Conservation (phyloP, 2,113 vertebrate genomes). For the Amblyornis subalaris region DNA sequence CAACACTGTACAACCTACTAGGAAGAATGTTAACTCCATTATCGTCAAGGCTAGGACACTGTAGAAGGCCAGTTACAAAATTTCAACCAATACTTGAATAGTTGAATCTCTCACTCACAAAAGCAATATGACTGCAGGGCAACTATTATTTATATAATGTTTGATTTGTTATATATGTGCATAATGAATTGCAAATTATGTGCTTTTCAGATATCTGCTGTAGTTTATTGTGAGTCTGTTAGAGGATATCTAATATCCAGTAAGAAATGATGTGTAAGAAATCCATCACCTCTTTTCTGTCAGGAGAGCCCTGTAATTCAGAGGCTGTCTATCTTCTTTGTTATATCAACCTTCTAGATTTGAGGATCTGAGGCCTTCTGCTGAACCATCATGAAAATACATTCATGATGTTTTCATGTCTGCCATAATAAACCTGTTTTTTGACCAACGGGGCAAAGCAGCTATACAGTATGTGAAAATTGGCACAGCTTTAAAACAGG, state of each 20-base stretch:
- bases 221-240: constrained; percentile 9
- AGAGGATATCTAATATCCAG: not conserved
- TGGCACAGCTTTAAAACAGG: not conserved
- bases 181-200: constrained; percentile 21
- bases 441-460: not conserved
- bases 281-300: not conserved
- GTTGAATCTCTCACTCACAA: not conserved
- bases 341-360: not conserved
- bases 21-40: not conserved
- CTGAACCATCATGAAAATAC: not conserved
- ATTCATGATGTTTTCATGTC: not conserved
- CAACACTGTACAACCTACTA: not conserved
- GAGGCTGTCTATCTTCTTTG: not conserved
- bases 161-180: constrained; percentile 14
- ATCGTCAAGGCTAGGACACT: not conserved
- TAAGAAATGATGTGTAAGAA: not conserved
- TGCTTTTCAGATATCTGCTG: constrained; percentile 26
- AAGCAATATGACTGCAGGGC: not conserved
- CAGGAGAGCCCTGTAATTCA: not conserved
- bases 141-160: not conserved
- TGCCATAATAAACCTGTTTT: not conserved
- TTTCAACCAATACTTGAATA: not conserved
- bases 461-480: not conserved
- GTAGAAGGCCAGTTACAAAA: not conserved
- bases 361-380: not conserved